Base-by-base conservation (phyloP, 2,888 invertebrate species). In the Drosophila mulleri region DNA sequence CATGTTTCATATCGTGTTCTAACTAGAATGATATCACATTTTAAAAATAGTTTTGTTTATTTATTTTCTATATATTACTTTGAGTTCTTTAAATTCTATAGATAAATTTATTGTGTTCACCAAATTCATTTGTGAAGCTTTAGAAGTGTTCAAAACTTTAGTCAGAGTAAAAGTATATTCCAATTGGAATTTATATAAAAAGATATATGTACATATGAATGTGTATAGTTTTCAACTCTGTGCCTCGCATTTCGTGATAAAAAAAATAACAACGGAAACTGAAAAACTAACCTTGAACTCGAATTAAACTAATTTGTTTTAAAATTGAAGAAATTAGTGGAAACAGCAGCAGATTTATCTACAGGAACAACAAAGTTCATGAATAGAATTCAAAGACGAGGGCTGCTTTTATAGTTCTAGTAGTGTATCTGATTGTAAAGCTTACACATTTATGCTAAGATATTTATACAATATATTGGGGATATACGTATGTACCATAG, bases 21-120 rank as follows among this genome's bases (percentile, higher is more conserved):
- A 23, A 3, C 23, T n/a, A 45, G 2, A 20, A 18, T 50, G 20
- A 35, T 47, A n/a, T 3, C 37, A 45, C 26, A n/a, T 37, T 26
- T 35, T 47, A 59, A 37, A 47, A 48, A 59, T 39, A 48, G 37
- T 39, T 18, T n/a, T 16, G 2, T 48, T 39, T 52, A 29, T 50
- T 48, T n/a, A 75, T 62, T 75, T 82, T 18, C 4, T 12, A 44
- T 41, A 9, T 9, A 18, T 35, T 29, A 29, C 20, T 20, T 20
- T 35, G 11, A 35, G 14, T 23, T 12, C 18, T 8, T 14, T 14
- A 32, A 50, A 14, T 32, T 50, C 50, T 20, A 14, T 50, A 50
- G 50, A 32, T 50, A 26, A 26, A 26, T 3, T 26, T 26, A 29
- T 29, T 47, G n/a, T 29, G n/a, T 5, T 48, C 9, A 26, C 32